Evolutionary conservation across 2,797 vertebrate genomes (phyloP).

Genomic region (Hozukius guyotensis): DNA sequence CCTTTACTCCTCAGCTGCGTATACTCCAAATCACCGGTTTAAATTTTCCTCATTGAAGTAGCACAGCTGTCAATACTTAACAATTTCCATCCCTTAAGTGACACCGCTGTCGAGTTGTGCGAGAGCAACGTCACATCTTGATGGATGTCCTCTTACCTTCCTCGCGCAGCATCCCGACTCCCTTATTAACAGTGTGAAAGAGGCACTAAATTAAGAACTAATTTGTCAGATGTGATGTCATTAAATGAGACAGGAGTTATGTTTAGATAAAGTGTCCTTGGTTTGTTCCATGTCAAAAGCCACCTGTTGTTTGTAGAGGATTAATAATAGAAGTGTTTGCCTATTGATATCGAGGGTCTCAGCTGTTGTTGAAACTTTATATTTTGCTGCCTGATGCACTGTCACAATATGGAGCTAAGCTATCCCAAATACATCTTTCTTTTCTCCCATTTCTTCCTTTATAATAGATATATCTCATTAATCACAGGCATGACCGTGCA

Average conservation of each 20-base stretch:
- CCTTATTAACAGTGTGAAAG: conserved; percentile 22
- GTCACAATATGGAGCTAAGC: not conserved
- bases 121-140: not conserved
- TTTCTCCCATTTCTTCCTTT: not conserved
- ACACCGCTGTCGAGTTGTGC: not conserved
- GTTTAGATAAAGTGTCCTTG: conserved; percentile 30
- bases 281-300: conserved; percentile 1
- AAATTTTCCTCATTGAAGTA: not conserved
- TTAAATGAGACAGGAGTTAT: conserved; percentile 25
- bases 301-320: conserved; percentile 41
- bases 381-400: not conserved
- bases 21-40: not conserved
- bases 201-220: conserved; percentile 24
- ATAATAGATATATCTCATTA: not conserved
- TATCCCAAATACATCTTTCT: not conserved
- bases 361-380: conserved; percentile 17
- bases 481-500: conserved; percentile 18
- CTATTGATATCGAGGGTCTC: not conserved
- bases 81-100: not conserved
- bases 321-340: conserved; percentile 29
- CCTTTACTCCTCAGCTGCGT: not conserved
- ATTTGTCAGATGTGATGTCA: conserved; percentile 31
- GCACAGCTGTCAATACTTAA: not conserved
- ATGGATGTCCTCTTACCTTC: not conserved
- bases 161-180: not conserved